These are phyloP conservation scores for Siderastrea radians DNA, from an alignment of 92 coral and sea anemone species.

Conservation along the genomic window DNA sequence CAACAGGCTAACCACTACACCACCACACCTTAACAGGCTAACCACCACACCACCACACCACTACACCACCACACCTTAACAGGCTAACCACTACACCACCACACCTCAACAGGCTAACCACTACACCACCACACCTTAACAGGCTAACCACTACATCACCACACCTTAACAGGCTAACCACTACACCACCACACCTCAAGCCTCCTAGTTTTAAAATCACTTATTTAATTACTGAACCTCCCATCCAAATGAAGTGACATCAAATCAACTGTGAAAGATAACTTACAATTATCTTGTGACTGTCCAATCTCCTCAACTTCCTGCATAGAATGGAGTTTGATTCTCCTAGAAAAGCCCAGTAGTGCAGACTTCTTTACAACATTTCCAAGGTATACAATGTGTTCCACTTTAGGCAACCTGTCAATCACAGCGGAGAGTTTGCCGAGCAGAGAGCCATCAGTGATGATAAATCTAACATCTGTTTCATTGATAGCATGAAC, in stretches of 20 bases:
- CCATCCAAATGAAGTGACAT: neutral
- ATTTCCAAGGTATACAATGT: constrained; percentile 91
- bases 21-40: no score
- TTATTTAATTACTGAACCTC: no score
- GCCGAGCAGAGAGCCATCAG: constrained; percentile 86
- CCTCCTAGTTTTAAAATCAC: no score
- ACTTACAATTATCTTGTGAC: constrained; percentile 82
- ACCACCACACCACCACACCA: no score
- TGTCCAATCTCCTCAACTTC: constrained; percentile 94
- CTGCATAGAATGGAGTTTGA: constrained; percentile 83
- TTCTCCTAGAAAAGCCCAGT: constrained; percentile 75
- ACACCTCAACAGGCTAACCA: no score
- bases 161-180: no score
- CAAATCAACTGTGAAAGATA: neutral
- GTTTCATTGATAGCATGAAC: constrained; percentile 93
- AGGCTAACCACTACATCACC: no score
- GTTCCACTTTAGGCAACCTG: constrained; percentile 76
- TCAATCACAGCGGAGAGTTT: constrained; percentile 80
- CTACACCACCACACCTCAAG: no score
- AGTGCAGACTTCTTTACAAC: constrained; percentile 68
- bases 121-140: no score
- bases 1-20: no score
- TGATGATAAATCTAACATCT: constrained; percentile 89
- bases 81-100: no score
- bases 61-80: no score